phyloP scores from a whole-genome alignment of 2,888 invertebrate species.

The Apoderus coryli region DNA sequence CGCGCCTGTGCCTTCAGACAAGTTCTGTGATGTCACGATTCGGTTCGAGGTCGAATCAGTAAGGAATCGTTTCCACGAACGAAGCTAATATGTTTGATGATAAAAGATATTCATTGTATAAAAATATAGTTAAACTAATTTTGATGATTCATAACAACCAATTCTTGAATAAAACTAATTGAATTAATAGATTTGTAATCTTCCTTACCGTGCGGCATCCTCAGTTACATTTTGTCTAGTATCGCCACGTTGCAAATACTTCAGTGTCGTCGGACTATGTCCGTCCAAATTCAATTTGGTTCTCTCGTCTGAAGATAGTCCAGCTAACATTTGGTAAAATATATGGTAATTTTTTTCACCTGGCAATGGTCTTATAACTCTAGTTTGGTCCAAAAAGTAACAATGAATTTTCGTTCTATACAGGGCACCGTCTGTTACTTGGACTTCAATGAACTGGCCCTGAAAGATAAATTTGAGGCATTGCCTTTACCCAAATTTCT shows the following conservation, averaged over 20 bases:
- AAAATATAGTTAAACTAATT: too few relatives aligned
- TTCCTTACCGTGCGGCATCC: conserved; percentile 40
- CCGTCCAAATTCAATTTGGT: conserved; percentile 78
- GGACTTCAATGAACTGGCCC: conserved; percentile 94
- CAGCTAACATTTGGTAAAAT: conserved; percentile 90
- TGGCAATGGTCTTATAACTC: conserved; percentile 72
- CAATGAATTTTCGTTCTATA: conserved; percentile 94
- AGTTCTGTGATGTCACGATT: too few relatives aligned
- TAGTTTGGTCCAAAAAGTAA: conserved; percentile 86
- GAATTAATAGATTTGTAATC: too few relatives aligned
- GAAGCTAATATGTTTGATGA: too few relatives aligned
- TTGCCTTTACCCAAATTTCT: too few relatives aligned
- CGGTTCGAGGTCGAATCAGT: too few relatives aligned
- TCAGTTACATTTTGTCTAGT: conserved; percentile 56
- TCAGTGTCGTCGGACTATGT: conserved; percentile 64
- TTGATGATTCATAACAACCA: too few relatives aligned
- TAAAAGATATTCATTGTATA: too few relatives aligned
- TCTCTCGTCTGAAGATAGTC: conserved; percentile 72
- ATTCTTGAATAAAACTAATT: too few relatives aligned
- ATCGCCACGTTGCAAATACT: conserved; percentile 66
- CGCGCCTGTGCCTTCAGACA: too few relatives aligned
- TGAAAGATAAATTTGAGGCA: conserved; percentile 27
- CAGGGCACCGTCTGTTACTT: conserved; percentile 86
- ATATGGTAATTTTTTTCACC: conserved; percentile 93
- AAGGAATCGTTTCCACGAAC: too few relatives aligned